phyloP scores from a whole-genome alignment of 2,113 vertebrate species.

The Haliaeetus leucogaster region DNA sequence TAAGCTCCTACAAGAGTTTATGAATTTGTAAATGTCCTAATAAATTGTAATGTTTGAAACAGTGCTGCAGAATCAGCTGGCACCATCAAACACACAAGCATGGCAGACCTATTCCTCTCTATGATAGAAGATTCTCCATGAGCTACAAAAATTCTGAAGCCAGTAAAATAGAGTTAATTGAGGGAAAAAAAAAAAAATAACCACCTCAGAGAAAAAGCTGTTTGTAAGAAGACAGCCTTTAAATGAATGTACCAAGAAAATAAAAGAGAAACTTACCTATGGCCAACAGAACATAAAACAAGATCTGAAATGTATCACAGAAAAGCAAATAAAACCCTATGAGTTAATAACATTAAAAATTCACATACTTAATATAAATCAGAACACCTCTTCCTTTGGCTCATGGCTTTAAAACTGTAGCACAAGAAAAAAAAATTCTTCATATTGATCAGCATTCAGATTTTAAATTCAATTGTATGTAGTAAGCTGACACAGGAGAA shows the following conservation, averaged over 20 bases:
- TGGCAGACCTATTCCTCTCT: background rate
- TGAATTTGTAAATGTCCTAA: background rate
- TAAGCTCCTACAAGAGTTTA: background rate
- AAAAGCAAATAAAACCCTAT: background rate
- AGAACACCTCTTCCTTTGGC: background rate
- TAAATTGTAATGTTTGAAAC: background rate
- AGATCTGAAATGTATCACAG: background rate
- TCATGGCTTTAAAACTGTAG: background rate
- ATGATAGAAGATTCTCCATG: background rate
- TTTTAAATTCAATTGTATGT: background rate
- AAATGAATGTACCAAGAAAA: background rate
- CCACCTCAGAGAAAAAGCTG: background rate
- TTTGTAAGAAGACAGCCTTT: background rate
- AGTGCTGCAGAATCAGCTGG: background rate
- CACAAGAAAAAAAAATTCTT: background rate
- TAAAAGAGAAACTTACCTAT: background rate
- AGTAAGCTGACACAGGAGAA: background rate
- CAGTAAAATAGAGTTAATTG: background rate
- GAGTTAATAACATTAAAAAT: background rate
- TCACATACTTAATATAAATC: background rate
- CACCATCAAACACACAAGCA: background rate
- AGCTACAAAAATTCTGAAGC: background rate
- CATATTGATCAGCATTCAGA: background rate
- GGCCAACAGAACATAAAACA: background rate
- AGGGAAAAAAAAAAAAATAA: background rate